These are phyloP conservation scores for Toxotes lorentzi DNA, from an alignment of 2,797 vertebrate genomes.

Conservation along the genomic window DNA sequence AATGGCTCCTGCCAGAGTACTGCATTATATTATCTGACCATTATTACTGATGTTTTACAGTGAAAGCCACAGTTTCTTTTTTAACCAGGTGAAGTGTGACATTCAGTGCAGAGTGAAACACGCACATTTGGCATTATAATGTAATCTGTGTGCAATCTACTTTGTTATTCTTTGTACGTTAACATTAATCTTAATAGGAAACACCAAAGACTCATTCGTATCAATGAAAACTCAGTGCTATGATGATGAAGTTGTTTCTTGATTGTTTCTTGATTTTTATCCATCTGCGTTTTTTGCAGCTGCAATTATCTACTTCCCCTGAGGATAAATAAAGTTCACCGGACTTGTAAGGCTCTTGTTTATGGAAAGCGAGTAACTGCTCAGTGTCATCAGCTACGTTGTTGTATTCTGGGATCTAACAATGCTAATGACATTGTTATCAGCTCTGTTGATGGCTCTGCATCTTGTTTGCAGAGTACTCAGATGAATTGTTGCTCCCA, in stretches of 20 bases:
- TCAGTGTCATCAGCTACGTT: slow-evolving; percentile 53
- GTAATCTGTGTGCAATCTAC: background rate
- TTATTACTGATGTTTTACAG: background rate
- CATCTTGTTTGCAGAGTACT: slow-evolving; percentile 49
- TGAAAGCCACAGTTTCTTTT: too few species aligned
- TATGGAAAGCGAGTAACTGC: slow-evolving; percentile 61
- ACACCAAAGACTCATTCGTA: background rate
- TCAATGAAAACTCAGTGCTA: background rate
- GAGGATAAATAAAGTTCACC: slow-evolving; percentile 50
- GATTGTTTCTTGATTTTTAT: slow-evolving; percentile 11
- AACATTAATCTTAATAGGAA: background rate
- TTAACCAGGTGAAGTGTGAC: background rate
- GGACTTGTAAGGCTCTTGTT: slow-evolving; percentile 55
- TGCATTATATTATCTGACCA: background rate
- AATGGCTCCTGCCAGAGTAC: background rate
- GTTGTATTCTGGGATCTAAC: slow-evolving; percentile 54
- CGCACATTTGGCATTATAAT: background rate
- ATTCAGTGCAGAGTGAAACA: background rate
- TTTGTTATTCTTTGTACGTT: background rate
- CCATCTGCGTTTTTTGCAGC: slow-evolving; percentile 25
- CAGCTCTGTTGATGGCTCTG: slow-evolving; percentile 48
- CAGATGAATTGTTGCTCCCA: slow-evolving; percentile 49
- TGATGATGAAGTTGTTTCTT: background rate
- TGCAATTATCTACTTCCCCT: slow-evolving; percentile 44
- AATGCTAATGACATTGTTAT: slow-evolving; percentile 66